Conservation (phyloP, 2,113 vertebrate species). For the Malurus cyaneus region DNA sequence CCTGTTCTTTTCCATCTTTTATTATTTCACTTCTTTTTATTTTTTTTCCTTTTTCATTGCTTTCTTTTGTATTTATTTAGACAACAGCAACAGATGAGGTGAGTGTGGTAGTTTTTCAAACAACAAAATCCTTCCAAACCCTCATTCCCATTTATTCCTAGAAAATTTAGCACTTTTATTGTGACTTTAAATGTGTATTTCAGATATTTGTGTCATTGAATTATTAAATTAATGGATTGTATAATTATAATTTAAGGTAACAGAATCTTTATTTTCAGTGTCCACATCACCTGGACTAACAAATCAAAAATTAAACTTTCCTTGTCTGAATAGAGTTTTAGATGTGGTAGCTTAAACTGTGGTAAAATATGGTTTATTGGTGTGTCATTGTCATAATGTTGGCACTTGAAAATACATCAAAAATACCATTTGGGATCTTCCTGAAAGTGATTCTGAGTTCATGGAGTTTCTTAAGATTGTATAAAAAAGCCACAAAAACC, state of each 20-base stretch:
- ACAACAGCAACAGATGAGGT: conserved; percentile 44
- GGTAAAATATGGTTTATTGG: background rate
- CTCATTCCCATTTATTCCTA: background rate
- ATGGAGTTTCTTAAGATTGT: background rate
- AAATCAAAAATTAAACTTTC: background rate
- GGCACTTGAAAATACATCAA: background rate
- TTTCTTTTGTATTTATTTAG: conserved; percentile 32
- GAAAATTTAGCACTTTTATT: background rate
- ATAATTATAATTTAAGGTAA: background rate
- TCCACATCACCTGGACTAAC: background rate
- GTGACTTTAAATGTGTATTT: background rate
- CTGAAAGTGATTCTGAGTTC: background rate
- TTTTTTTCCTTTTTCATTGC: background rate
- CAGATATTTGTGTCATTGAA: background rate
- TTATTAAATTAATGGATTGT: background rate
- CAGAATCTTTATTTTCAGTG: background rate
- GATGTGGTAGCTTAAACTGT: background rate
- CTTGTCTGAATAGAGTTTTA: background rate
- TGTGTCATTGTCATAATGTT: background rate
- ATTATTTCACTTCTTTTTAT: conserved; percentile 8
- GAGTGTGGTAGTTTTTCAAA: conserved; percentile 15
- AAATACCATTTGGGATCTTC: background rate
- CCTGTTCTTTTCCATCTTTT: background rate
- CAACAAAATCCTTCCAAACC: background rate
- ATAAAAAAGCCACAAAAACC: background rate